phyloP scores from a whole-genome alignment of 1,140 invertebrate genomes.

The Daktulosphaira vitifoliae region DNA sequence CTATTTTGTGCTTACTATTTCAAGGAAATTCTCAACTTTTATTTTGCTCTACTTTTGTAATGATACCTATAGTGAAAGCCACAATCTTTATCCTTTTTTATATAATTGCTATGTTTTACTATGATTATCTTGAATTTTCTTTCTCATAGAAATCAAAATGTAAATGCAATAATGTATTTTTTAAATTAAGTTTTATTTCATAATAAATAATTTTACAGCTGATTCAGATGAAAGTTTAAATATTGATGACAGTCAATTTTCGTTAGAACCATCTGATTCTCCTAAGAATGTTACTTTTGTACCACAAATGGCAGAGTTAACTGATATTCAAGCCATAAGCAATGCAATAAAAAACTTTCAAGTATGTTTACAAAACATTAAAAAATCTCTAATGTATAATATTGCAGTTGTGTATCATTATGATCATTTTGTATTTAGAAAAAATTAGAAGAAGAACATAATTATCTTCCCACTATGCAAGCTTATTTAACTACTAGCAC shows the following conservation, averaged over 20 bases:
- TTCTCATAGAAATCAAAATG: too few species aligned
- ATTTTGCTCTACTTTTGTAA: too few species aligned
- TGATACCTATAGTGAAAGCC: too few species aligned
- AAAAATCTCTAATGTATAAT: background rate
- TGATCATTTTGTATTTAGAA: background rate
- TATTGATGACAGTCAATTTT: constrained; percentile 24
- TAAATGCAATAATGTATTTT: too few species aligned
- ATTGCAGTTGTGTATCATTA: background rate
- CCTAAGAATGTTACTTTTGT: background rate
- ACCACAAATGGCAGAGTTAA: constrained; percentile 11
- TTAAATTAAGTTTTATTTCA: too few species aligned
- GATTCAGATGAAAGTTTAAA: constrained; percentile 18
- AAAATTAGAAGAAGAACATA: constrained; percentile 24
- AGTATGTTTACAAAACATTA: too few species aligned
- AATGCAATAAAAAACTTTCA: constrained; percentile 26
- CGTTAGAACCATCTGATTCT: constrained; percentile 17
- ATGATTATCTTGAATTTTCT: too few species aligned
- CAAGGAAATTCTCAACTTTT: too few species aligned
- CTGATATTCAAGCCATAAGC: constrained; percentile 12
- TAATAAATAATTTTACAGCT: too few species aligned
- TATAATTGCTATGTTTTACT: too few species aligned
- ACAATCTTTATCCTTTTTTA: too few species aligned
- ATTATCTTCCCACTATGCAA: constrained; percentile 22
- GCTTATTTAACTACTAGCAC: constrained; percentile 31
- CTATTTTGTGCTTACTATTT: too few species aligned